Evolutionary conservation across 2,113 vertebrate genomes (phyloP), one percentile per base, ranked within the genome.

Genomic region (Rana temporaria): DNA sequence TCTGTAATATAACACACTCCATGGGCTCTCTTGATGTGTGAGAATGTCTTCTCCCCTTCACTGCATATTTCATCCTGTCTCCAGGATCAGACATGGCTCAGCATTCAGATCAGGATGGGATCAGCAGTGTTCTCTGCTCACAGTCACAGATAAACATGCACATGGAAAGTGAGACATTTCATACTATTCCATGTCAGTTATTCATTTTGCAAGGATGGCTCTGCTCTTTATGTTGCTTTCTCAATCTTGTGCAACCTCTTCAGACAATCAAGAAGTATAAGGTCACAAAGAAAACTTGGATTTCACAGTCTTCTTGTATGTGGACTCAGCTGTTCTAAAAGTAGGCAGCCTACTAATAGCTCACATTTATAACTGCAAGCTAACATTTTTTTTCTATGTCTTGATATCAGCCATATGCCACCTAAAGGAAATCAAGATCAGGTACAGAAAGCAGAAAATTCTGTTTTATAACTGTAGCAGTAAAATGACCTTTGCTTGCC

Each of bases 21-120:
- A 63, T 57, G 56, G 55, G 78, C 81, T 48, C 15, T 48, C 8
- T 20, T 74, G 76, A 85, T 73, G 84, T 76, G 83, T 59, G 67
- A 73, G 80, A 59, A 71, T 48, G 75, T 60, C 84, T 69, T 81
- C 78, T 76, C 63, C 78, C 78, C 79, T 74, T 68, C 32, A 32
- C 65, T 77, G 34, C 81, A 76, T 75, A 69, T 8, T 55, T 71
- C 73, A 73, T 72, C 63, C 68, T 68, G 24, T 62, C 9, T 72
- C 24, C 18, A 0, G 20, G 19, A 0, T 79, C 77, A 0, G 55
- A 64, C 52, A 24, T 4, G 1, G 70, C 65, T 78, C 62, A 16
- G 19, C 73, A 56, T 77, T 83, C 34, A 59, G 52, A 57, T 60
- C 62, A 82, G 73, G 42, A 69, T 66, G 82, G 76, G 42, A 68